These are phyloP conservation scores for Hypanus sabinus DNA, from an alignment of 2,113 vertebrate genomes.

Conservation along the genomic window DNA sequence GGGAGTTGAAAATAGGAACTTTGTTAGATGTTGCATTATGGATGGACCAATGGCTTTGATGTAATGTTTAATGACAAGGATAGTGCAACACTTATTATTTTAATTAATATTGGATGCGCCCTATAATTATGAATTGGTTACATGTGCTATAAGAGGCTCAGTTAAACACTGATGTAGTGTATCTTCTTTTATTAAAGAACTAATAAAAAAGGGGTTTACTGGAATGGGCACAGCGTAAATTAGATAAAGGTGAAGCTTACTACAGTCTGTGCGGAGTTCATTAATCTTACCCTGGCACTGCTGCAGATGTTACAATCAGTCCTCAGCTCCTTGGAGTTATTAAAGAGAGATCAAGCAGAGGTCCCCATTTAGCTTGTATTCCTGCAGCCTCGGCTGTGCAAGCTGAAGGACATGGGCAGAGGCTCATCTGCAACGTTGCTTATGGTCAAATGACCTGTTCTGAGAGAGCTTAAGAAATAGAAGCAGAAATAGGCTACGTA, in stretches of 20 bases:
- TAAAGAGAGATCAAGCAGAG: not conserved
- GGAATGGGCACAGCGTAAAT: not conserved
- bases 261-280: not conserved
- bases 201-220: not conserved
- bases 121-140: slow-evolving; percentile 24
- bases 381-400: not conserved
- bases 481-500: too few species aligned
- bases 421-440: not conserved
- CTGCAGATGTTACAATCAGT: not conserved
- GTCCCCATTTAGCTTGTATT: not conserved
- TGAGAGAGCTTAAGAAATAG: too few species aligned
- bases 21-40: not conserved
- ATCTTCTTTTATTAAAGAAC: slow-evolving; percentile 20
- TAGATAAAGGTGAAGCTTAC: not conserved
- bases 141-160: slow-evolving; percentile 6
- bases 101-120: slow-evolving; percentile 19
- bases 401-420: not conserved
- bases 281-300: not conserved
- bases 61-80: not conserved
- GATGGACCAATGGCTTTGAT: slow-evolving; percentile 10
- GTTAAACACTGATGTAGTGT: not conserved
- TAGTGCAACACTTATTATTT: not conserved
- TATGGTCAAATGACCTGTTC: not conserved
- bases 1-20: not conserved
- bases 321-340: not conserved